A percentile compares a stretch with the other conserved stretches of the same genome.
Conservation (phyloP, 2,113 vertebrate species). For the Alethe castanea region DNA sequence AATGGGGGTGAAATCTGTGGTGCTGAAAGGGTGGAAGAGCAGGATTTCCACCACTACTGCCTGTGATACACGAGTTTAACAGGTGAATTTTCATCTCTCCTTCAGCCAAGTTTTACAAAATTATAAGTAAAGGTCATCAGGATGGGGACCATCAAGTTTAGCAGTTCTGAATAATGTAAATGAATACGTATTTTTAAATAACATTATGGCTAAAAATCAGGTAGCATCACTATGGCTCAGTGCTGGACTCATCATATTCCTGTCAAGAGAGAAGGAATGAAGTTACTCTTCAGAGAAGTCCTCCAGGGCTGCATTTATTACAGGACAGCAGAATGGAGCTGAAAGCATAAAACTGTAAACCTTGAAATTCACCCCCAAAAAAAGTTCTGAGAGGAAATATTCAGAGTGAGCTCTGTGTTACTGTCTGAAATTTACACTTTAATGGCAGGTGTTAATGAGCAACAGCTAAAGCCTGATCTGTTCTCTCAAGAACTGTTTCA, state of each 20-base stretch:
- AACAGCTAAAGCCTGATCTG: neutral
- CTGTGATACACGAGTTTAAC: neutral
- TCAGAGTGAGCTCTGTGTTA: neutral
- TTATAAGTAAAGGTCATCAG: neutral
- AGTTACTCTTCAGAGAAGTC: neutral
- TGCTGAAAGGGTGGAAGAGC: neutral
- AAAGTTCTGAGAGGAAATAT: neutral
- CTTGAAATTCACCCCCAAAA: neutral
- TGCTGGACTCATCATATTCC: neutral
- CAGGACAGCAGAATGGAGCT: neutral
- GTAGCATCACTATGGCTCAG: neutral
- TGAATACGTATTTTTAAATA: neutral
- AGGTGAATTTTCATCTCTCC: neutral
- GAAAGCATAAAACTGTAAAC: neutral
- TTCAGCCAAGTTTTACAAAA: neutral
- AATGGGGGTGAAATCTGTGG: neutral
- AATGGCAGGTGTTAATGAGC: slow-evolving; percentile 10
- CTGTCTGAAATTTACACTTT: neutral
- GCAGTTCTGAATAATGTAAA: neutral
- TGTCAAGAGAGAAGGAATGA: neutral
- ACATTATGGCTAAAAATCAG: neutral
- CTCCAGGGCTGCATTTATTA: neutral
- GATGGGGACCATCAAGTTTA: neutral
- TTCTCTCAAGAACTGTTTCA: neutral
- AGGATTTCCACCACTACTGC: neutral